phyloP scores from a whole-genome alignment of 2,113 vertebrate species.

The Bufo bufo region DNA sequence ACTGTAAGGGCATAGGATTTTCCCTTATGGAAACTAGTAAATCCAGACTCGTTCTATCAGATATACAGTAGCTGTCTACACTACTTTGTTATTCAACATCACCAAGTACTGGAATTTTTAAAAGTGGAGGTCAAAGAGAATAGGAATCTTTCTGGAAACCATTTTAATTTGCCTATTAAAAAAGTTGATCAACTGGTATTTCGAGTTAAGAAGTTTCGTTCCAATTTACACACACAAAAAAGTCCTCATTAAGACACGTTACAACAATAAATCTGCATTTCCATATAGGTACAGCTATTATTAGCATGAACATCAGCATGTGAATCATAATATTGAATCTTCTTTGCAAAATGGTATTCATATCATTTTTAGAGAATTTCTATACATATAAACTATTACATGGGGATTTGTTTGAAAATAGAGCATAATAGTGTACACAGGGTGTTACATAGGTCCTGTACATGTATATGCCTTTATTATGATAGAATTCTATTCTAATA shows the following conservation, averaged over 20 bases:
- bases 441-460: no score
- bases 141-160: neutral
- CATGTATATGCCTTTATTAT: no score
- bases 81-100: neutral
- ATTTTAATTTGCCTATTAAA: slow-evolving; percentile 5
- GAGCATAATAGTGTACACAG: no score
- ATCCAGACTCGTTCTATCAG: neutral
- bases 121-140: neutral
- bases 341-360: no score
- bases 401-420: no score
- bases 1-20: neutral
- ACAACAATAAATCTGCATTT: neutral
- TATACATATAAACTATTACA: no score
- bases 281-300: no score
- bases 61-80: neutral
- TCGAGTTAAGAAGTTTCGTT: neutral
- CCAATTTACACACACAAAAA: neutral
- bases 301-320: no score
- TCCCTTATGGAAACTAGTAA: neutral
- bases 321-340: no score
- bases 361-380: no score
- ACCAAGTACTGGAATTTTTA: neutral
- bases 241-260: neutral
- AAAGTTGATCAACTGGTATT: neutral
- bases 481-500: no score